Percentiles rank a stretch among this genome's conserved stretches.
These are phyloP conservation scores for Scaptomyza caliginosa DNA, from an alignment of 2,888 invertebrate genomes.

Conservation along the genomic window DNA sequence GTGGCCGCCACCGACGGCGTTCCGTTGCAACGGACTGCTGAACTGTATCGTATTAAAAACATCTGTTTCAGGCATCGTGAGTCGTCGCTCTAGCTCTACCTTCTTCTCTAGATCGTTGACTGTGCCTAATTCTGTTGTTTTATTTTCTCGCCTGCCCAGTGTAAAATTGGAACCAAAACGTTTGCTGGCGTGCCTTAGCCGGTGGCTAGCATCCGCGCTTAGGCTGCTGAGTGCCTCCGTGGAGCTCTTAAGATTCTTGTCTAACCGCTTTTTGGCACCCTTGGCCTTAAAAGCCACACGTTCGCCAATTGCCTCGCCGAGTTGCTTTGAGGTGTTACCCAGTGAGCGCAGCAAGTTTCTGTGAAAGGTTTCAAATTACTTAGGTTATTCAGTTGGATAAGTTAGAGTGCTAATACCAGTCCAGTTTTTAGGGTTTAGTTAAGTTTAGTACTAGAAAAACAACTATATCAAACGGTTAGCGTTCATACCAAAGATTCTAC, in stretches of 20 bases:
- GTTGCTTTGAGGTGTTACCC: slow-evolving; percentile 82
- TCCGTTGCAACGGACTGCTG: slow-evolving; percentile 82
- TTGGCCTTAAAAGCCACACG: slow-evolving; percentile 82
- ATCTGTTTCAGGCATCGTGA: slow-evolving; percentile 82
- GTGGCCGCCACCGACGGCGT: slow-evolving; percentile 66
- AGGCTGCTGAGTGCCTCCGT: slow-evolving; percentile 78
- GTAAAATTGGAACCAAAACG: slow-evolving; percentile 80
- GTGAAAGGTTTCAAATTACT: slow-evolving; percentile 10
- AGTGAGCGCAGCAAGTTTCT: slow-evolving; percentile 83
- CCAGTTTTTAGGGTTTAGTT: no score
- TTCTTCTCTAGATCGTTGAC: slow-evolving; percentile 4
- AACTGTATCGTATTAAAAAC: slow-evolving; percentile 83
- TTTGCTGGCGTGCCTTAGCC: slow-evolving; percentile 79
- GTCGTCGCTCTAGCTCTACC: slow-evolving; percentile 77
- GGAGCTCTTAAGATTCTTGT: slow-evolving; percentile 82
- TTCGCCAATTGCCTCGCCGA: slow-evolving; percentile 83
- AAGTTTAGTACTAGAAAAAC: slow-evolving; percentile 24
- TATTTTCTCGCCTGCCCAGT: slow-evolving; percentile 49
- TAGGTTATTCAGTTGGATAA: background rate
- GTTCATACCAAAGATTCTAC: background rate
- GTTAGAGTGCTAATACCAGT: background rate
- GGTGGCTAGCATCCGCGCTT: slow-evolving; percentile 78
- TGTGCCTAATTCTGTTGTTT: background rate
- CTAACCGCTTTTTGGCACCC: slow-evolving; percentile 82
- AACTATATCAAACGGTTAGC: slow-evolving; percentile 17